Percentiles rank a stretch among this genome's conserved stretches.
phyloP scores from a whole-genome alignment of 2,888 invertebrate species.

The Agrilus biguttatus region DNA sequence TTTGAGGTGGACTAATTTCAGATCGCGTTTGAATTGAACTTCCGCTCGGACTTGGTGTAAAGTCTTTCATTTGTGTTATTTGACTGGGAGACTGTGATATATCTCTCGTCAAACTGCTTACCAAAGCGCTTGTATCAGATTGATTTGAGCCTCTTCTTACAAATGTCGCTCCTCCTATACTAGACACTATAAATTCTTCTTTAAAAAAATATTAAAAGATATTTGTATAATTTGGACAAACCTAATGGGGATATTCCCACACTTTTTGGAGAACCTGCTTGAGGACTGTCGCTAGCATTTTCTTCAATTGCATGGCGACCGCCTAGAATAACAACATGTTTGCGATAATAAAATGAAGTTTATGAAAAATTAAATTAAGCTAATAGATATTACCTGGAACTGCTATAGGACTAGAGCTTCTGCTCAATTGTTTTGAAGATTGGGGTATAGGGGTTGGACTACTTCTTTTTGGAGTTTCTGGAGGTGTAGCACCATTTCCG shows the following conservation, averaged over 20 bases:
- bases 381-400: constrained; percentile 38
- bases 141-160: constrained; percentile 38
- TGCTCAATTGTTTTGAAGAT: constrained; percentile 36
- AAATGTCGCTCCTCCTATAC: constrained; percentile 28
- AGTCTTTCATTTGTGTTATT: constrained; percentile 34
- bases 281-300: constrained; percentile 39
- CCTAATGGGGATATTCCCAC: constrained; percentile 41
- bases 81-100: constrained; percentile 43
- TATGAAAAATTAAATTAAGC: constrained; percentile 1
- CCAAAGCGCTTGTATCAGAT: constrained; percentile 47
- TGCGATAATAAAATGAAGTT: not conserved
- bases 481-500: constrained; percentile 61
- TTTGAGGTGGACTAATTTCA: constrained; percentile 35
- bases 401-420: constrained; percentile 45
- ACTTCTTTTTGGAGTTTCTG: constrained; percentile 46
- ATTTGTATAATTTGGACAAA: constrained; percentile 18
- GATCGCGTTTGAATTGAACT: constrained; percentile 38
- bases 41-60: constrained; percentile 39
- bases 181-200: constrained; percentile 26
- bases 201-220: not conserved
- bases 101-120: constrained; percentile 47
- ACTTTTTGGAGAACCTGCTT: constrained; percentile 39
- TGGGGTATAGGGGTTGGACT: constrained; percentile 32
- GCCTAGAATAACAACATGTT: constrained; percentile 1
- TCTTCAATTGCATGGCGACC: constrained; percentile 22